Evolutionary conservation across 2,797 vertebrate genomes (phyloP).

Genomic region (Craterocephalus amniculus): DNA sequence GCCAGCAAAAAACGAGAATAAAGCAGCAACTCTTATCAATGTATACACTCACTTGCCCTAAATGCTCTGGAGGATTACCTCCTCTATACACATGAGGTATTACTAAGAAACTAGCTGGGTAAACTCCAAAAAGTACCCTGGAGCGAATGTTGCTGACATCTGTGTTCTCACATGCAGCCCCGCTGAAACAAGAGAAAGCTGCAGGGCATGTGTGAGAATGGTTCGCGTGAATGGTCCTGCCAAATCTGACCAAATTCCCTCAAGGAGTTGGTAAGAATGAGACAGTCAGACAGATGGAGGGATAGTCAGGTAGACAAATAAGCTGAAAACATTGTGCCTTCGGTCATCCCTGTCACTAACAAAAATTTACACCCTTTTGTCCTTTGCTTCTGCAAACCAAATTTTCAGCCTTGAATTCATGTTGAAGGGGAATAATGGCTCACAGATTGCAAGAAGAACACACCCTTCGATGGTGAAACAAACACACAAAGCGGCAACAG

Average conservation of each 20-base stretch:
- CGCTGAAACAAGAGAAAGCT: neutral
- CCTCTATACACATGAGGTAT: neutral
- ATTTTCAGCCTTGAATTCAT: constrained; percentile 26
- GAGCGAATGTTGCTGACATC: constrained; percentile 11
- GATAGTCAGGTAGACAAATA: neutral
- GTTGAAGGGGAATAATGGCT: constrained; percentile 49
- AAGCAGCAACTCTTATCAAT: neutral
- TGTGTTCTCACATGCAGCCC: constrained; percentile 11
- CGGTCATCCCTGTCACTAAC: neutral
- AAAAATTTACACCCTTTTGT: constrained; percentile 12
- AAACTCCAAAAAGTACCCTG: constrained; percentile 4
- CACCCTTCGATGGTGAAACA: constrained; percentile 23
- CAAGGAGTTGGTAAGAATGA: neutral
- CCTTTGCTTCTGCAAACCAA: constrained; percentile 23
- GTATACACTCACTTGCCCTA: neutral
- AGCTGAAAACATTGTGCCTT: neutral
- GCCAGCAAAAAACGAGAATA: neutral
- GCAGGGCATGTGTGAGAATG: constrained; percentile 3
- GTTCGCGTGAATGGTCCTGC: neutral
- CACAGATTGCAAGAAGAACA: constrained; percentile 28
- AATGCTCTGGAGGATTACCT: neutral
- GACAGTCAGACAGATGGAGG: neutral
- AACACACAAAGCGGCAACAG: constrained; percentile 19
- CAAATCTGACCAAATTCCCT: neutral
- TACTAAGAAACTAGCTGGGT: neutral